Evolutionary conservation across 2,888 invertebrate species (phyloP).

Genomic region (Tanypteryx hageni): DNA sequence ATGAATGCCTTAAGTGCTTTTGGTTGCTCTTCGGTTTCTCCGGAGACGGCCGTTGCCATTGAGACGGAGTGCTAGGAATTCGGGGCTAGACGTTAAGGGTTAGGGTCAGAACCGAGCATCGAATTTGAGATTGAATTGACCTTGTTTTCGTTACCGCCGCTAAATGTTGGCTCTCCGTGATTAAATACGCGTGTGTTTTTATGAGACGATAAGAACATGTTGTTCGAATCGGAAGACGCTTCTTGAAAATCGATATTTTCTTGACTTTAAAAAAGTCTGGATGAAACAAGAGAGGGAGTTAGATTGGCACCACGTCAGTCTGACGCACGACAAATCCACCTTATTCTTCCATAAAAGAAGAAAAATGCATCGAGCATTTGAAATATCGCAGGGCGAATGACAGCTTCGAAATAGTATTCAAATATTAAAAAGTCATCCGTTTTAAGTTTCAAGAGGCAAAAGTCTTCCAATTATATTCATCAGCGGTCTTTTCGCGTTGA

Average conservation of each 20-base stretch:
- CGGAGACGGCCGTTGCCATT: background rate
- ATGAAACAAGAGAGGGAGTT: background rate
- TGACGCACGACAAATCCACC: background rate
- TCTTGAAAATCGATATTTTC: background rate
- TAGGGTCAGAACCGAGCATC: background rate
- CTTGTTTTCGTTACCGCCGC: slow-evolving; percentile 8
- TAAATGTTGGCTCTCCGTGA: background rate
- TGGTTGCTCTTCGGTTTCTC: background rate
- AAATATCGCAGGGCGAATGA: too few species aligned
- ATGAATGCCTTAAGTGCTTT: background rate
- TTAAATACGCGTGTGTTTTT: background rate
- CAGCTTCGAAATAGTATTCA: too few species aligned
- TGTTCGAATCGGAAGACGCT: background rate
- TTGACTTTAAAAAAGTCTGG: background rate
- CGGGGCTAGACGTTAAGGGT: background rate
- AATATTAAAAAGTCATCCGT: too few species aligned
- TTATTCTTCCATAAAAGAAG: background rate
- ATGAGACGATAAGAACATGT: background rate
- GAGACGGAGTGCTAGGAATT: background rate
- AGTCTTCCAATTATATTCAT: too few species aligned
- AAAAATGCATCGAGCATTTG: too few species aligned
- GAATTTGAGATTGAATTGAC: background rate
- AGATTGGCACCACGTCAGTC: background rate
- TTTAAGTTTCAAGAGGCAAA: too few species aligned
- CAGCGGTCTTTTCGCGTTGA: too few species aligned